Base-by-base conservation (phyloP, 2,888 invertebrate species). In the Ptilodon capucinus region DNA sequence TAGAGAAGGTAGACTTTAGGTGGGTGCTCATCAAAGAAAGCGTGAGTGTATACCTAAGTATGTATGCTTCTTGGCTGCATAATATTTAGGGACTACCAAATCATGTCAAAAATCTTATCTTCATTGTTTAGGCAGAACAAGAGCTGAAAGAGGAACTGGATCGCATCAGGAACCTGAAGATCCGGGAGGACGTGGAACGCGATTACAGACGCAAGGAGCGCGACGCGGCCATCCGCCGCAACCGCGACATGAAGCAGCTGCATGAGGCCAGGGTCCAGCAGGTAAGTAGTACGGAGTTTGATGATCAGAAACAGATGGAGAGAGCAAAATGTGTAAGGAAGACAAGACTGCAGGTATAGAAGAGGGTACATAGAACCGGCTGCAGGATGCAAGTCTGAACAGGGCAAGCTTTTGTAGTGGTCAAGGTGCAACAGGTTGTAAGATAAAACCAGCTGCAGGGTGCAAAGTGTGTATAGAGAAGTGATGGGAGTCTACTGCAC, bases 161-260 rank as follows among this genome's bases (percentile, higher is more conserved):
- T 0, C 83, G 92, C 23, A 88, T 91, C 50, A 76, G 91, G 32
- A 91, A 91, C 68, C 67, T 91, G 47, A 91, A 91, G 78, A 91
- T 91, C 25, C 89, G 86, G 46, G 91, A 91, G 59, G 86, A 93
- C 82, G 94, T 94, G 17, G 95, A 95, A 71, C 84, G 94, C 9
- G 93, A 94, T 62, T 95, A 95, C 93, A 87, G 95, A 0, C 86
- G 92, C 9, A 92, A 91, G 49, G 95, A 95, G 76, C 88, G 92
- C 23, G 92, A 92, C 46, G 92, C 91, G 0, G 94, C 94, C 7
- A 66, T 92, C 43, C 93, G 91, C 67, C 87, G 91, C 54, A 89
- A 92, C 58, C 85, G 88, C 44, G 92, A 92, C 51, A 85, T 91
- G 69, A 85, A 83, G 55, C 77, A 81, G 23, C 71, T 94, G 48